A percentile compares a stretch with the other conserved stretches of the same genome.
phyloP scores from a whole-genome alignment of 2,888 invertebrate species.

The Drosophila paucipuncta region DNA sequence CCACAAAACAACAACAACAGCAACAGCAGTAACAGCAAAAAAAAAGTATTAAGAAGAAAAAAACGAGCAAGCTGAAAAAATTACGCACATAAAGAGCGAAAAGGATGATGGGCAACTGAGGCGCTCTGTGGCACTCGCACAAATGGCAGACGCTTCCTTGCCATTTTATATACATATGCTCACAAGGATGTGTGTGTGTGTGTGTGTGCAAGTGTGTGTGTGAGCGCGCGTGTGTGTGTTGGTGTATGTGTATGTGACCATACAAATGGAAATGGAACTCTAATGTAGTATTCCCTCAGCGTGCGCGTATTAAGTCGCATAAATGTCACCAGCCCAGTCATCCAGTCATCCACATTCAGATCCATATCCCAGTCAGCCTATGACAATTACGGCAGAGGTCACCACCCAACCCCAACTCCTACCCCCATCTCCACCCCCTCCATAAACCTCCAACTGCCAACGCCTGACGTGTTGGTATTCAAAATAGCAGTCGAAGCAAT shows the following conservation, averaged over 20 bases:
- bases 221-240: conserved; percentile 8
- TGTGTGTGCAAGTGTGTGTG: background rate
- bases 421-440: background rate
- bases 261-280: conserved; percentile 69
- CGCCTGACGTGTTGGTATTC: conserved; percentile 75
- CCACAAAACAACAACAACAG: conserved; percentile 41
- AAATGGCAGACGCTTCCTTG: conserved; percentile 60
- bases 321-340: conserved; percentile 69
- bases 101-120: conserved; percentile 32
- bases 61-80: conserved; percentile 34
- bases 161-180: conserved; percentile 35
- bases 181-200: conserved; percentile 8
- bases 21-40: background rate
- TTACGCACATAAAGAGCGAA: conserved; percentile 21
- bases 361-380: conserved; percentile 40
- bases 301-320: conserved; percentile 79
- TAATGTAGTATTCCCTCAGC: conserved; percentile 77
- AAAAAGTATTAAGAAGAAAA: conserved; percentile 24
- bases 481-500: conserved; percentile 82
- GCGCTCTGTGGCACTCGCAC: conserved; percentile 55
- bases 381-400: conserved; percentile 71
- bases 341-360: conserved; percentile 37
- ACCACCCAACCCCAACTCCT: conserved; percentile 2
- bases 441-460: background rate
- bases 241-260: conserved; percentile 28